Base-by-base conservation (phyloP, 2,888 invertebrate species). In the Strigamia maritima region DNA sequence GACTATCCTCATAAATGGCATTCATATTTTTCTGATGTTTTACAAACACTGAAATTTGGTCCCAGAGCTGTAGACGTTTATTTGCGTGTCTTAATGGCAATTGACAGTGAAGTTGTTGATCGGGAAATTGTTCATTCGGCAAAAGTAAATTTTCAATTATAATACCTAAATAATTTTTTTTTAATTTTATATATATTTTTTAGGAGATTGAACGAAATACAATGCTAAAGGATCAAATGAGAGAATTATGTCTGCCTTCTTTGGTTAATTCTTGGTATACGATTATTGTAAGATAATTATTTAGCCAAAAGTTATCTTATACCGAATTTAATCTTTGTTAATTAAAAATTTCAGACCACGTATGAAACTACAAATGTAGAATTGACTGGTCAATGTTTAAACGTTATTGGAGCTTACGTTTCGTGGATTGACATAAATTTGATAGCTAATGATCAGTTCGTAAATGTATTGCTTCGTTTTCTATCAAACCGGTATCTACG, bases 361-460 rank as follows among this genome's bases (percentile, higher is more conserved):
- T 87, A 87, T 83, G 85, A 86, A 80, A 83, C 81, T 31, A 82
- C 83, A 26, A 82, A 86, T 76, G 84, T 87, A 16, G 85, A 87
- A 78, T 81, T 87, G 76, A 83, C 83, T 6, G 83, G 86, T 80
- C 84, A 86, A 77, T 88, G 88, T 81, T 84, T 89, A 79, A 87
- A 89, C 44, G 87, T 88, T 12, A 87, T 90, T 77, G 89, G 89
- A 1, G 86, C 86, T 26, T 90, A 87, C 83, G 86, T 89, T 16
- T 87, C 89, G 1, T 90, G 90, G 90, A 89, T 90, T 79, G 89
- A 90, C 83, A 88, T 90, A 78, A 86, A 85, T 75, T 85, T 89
- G 40, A 87, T 90, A 26, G 89, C 89, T 70, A 90, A 89, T 82
- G 88, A 89, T 78, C 85, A 86, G 38, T 89, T 89, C 81, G 88